These are phyloP conservation scores for Gortyna flavago DNA, from an alignment of 2,888 invertebrate species.

Conservation along the genomic window DNA sequence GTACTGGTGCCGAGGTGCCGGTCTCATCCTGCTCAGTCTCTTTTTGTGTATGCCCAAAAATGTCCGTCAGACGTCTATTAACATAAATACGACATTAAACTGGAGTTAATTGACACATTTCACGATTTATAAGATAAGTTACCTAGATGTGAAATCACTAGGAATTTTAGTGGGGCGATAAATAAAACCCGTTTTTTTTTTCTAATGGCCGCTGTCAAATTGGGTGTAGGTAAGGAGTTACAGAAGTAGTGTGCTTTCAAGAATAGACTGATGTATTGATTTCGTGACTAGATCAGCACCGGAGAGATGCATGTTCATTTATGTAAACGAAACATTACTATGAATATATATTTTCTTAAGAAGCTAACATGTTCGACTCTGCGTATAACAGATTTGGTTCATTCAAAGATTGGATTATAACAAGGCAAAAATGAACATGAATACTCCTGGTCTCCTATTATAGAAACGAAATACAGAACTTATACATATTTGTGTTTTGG, in stretches of 20 bases:
- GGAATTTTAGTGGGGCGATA: constrained; percentile 70
- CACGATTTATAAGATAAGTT: constrained; percentile 86
- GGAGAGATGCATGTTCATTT: constrained; percentile 39
- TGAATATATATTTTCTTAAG: constrained; percentile 15
- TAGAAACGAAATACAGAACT: background rate
- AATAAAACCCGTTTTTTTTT: constrained; percentile 69
- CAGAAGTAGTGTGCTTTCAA: constrained; percentile 58
- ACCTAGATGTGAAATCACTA: constrained; percentile 78
- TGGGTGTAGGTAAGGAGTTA: constrained; percentile 57
- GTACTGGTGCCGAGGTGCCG: constrained; percentile 67
- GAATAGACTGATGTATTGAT: constrained; percentile 55
- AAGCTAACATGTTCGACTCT: constrained; percentile 2
- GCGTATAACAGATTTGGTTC: background rate
- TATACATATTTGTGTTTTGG: background rate
- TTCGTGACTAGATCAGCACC: constrained; percentile 55
- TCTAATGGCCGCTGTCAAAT: constrained; percentile 73
- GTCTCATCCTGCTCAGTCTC: constrained; percentile 78
- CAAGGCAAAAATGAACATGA: background rate
- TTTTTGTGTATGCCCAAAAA: constrained; percentile 80
- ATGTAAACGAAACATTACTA: constrained; percentile 42
- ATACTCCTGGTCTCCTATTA: background rate
- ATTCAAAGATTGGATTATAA: constrained; percentile 8
- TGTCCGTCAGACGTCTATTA: constrained; percentile 83
- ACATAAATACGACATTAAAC: constrained; percentile 89
- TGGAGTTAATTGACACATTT: constrained; percentile 89